These are phyloP conservation scores for Mylabris sibirica DNA, from an alignment of 2,888 invertebrate genomes.

Conservation along the genomic window DNA sequence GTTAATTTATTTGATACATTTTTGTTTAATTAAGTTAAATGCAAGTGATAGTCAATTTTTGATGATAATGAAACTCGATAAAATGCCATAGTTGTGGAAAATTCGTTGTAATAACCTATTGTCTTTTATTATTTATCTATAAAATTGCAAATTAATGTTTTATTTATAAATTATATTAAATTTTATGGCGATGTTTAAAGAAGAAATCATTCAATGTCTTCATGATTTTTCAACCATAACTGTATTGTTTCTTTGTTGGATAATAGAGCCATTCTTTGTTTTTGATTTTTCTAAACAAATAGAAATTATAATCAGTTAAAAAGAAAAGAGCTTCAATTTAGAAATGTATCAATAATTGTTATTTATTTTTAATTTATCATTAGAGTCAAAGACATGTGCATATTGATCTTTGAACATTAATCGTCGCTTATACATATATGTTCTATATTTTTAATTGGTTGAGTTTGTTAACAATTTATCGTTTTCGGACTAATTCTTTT, in stretches of 20 bases:
- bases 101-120: no score
- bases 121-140: background rate
- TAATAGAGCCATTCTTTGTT: no score
- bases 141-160: background rate
- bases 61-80: no score
- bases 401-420: slow-evolving; percentile 1
- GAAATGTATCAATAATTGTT: background rate
- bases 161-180: no score
- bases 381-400: background rate
- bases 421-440: background rate
- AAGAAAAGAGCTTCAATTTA: background rate
- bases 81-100: no score
- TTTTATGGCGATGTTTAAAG: no score
- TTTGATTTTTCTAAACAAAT: no score
- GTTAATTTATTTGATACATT: background rate
- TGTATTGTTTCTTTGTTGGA: background rate
- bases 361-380: background rate
- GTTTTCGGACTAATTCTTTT: background rate
- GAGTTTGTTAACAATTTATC: background rate
- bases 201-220: no score
- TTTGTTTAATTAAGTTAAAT: background rate
- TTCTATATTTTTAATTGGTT: slow-evolving; percentile 4
- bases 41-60: background rate
- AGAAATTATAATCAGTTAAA: no score
- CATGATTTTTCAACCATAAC: background rate